phyloP scores from a whole-genome alignment of 2,888 invertebrate species.

The Dyspetes luteomarginatus region DNA sequence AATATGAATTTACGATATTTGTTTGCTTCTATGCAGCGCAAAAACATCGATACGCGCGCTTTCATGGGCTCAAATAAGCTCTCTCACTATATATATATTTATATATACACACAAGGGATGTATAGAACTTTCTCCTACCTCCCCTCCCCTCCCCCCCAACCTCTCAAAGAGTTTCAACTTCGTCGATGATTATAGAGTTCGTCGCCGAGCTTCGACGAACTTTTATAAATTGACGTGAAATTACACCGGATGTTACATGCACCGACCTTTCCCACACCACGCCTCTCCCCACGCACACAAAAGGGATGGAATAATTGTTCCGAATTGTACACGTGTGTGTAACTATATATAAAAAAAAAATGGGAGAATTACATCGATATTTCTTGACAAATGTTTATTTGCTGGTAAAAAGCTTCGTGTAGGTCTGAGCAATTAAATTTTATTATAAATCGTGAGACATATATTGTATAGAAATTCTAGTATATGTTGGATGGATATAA shows the following conservation, averaged over 20 bases:
- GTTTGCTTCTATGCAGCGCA: constrained; percentile 19
- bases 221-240: constrained; percentile 55
- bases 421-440: too few species aligned
- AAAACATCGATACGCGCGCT: constrained; percentile 33
- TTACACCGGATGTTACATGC: constrained; percentile 57
- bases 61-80: background rate
- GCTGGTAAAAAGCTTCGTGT: too few species aligned
- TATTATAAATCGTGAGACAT: too few species aligned
- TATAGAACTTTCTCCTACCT: background rate
- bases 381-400: too few species aligned
- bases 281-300: constrained; percentile 34
- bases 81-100: background rate
- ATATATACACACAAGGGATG: background rate
- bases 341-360: too few species aligned
- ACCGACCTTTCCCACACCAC: constrained; percentile 59
- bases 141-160: background rate
- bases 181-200: constrained; percentile 53
- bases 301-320: constrained; percentile 32
- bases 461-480: too few species aligned
- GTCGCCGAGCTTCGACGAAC: constrained; percentile 42
- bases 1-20: constrained; percentile 12
- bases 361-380: too few species aligned
- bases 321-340: background rate
- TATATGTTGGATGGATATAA: too few species aligned
- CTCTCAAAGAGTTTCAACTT: constrained; percentile 52